Evolutionary conservation across 2,888 invertebrate species (phyloP), one percentile per base, ranked within the genome.

Genomic region (Conistra vaccinii): DNA sequence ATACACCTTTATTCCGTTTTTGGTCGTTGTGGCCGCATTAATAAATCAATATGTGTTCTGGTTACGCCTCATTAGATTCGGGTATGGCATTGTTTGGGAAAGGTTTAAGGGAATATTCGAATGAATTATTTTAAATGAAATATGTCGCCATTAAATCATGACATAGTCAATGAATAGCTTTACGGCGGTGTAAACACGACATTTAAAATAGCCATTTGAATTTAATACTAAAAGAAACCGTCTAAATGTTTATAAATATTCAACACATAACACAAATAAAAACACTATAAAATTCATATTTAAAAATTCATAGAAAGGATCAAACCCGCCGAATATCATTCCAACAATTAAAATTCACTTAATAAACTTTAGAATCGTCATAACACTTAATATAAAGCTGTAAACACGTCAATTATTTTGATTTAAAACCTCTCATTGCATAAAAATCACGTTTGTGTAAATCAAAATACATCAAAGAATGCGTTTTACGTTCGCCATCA

Each of bases 1-100:
- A 89, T 87, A 88, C 93, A 94, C 93, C 93, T 94, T 32, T 93
- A 90, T 89, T 77, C 76, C 86, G 84, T 89, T 91, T 81, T 91
- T 87, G 89, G 90, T 89, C 51, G n/a, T 73, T 26, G 4, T 20
- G 51, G 85, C 70, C 62, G 62, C 76, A 74, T 79, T 81, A 82
- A 90, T 91, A 91, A 89, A 90, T 90, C 88, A 90, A 87, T 80
- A 86, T 62, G 86, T 87, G 85, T 85, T 84, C 84, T 89, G 80
- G 85, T 89, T 86, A 88, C 89, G 90, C 86, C 85, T 88, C 89
- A 90, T 90, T 89, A 88, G 82, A 78, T 85, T 81, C 74, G 84
- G 81, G 69, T 80, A 58, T 57, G 69, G 55, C 65, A 51, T 81
- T 84, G 68, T 79, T 78, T 73, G 63, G 58, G 17, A 74, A 74